Conservation (phyloP, 1,140 invertebrate genomes). For the Apocrypta bakeri region DNA sequence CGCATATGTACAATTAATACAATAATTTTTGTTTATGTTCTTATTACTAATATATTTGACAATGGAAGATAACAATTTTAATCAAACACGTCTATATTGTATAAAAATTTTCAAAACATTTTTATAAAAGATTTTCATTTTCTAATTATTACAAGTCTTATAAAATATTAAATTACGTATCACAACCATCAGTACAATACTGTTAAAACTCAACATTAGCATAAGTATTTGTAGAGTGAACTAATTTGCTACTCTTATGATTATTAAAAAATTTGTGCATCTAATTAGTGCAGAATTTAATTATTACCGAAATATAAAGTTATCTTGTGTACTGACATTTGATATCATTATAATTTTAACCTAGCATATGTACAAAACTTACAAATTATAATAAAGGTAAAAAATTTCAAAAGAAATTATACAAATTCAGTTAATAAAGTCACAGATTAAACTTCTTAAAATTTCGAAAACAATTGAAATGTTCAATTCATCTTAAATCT, state of each 20-base stretch:
- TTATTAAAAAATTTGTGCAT: not conserved
- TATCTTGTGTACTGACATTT: not conserved
- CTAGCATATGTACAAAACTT: constrained; percentile 39
- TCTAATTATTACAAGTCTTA: constrained; percentile 16
- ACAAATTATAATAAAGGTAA: not conserved
- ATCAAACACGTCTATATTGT: not conserved
- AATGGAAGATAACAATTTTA: constrained; percentile 9
- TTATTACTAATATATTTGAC: constrained; percentile 19
- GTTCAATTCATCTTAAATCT: constrained; percentile 36
- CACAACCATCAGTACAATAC: constrained; percentile 39
- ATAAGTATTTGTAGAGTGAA: constrained; percentile 10
- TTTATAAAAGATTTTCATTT: constrained; percentile 5
- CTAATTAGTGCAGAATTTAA: not conserved
- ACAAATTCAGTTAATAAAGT: constrained; percentile 8
- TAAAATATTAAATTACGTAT: constrained; percentile 38
- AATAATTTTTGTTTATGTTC: constrained; percentile 42
- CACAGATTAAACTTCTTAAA: not conserved
- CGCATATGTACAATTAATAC: constrained; percentile 29
- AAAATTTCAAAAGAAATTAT: not conserved
- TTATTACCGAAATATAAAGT: not conserved
- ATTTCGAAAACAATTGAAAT: not conserved
- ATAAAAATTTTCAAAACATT: constrained; percentile 1
- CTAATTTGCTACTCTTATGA: not conserved
- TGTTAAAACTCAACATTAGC: constrained; percentile 10
- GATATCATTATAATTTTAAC: constrained; percentile 7